Evolutionary conservation across 2,888 invertebrate genomes (phyloP).

Genomic region (Lamellibrachia satsuma): DNA sequence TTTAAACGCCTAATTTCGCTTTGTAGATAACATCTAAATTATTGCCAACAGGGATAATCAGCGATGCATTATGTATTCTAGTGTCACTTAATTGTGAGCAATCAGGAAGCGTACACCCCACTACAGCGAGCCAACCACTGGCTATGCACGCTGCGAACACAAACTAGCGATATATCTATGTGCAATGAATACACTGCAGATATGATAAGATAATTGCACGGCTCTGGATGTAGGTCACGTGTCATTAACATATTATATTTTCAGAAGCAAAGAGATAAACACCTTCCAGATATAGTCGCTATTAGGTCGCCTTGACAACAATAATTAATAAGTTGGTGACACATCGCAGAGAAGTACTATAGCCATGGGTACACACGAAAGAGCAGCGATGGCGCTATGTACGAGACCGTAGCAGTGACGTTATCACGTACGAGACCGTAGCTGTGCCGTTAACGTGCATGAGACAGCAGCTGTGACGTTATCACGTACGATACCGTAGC

Average conservation of each 20-base stretch:
- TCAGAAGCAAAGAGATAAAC: neutral
- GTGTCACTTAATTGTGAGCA: conserved; percentile 8
- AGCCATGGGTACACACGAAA: no score
- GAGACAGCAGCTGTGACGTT: no score
- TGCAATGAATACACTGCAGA: neutral
- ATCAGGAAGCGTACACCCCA: neutral
- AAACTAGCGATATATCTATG: neutral
- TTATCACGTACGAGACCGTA: no score
- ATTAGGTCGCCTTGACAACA: neutral
- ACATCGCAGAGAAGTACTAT: neutral
- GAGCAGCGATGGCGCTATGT: no score
- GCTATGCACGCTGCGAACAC: neutral
- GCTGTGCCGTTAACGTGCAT: no score
- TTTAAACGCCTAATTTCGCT: neutral
- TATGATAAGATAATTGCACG: neutral
- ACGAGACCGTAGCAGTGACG: no score
- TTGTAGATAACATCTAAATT: conserved; percentile 13
- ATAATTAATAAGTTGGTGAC: neutral
- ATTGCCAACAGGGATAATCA: neutral
- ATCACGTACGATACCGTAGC: no score
- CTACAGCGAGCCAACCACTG: neutral
- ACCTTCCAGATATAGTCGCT: neutral
- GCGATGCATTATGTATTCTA: neutral
- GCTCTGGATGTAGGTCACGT: neutral
- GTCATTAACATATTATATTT: neutral